These are phyloP conservation scores for Protophormia terraenovae DNA, from an alignment of 2,888 invertebrate species.

Conservation along the genomic window DNA sequence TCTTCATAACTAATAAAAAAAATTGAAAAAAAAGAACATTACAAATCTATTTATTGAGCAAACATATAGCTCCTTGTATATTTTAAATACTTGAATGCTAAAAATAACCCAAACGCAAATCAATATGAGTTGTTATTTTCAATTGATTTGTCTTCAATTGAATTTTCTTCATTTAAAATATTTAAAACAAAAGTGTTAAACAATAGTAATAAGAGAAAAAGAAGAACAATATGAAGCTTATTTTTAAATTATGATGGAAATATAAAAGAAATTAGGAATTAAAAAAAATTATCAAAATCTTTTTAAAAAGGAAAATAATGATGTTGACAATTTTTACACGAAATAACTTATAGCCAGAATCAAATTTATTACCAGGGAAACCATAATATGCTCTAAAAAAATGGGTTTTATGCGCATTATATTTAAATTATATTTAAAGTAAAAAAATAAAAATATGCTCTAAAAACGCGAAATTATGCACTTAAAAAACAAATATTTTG, in stretches of 20 bases:
- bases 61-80: too few relatives aligned
- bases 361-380: too few relatives aligned
- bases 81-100: conserved; percentile 59
- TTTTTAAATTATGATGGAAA: background rate
- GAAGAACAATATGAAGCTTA: background rate
- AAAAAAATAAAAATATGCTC: too few relatives aligned
- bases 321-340: too few relatives aligned
- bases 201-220: background rate
- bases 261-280: background rate
- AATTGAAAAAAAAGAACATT: background rate
- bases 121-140: conserved; percentile 52
- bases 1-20: conserved; percentile 3
- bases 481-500: too few relatives aligned
- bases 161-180: conserved; percentile 39
- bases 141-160: conserved; percentile 68
- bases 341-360: too few relatives aligned
- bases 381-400: too few relatives aligned
- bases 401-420: too few relatives aligned
- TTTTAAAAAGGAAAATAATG: too few relatives aligned
- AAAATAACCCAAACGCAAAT: conserved; percentile 48
- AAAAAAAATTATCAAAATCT: too few relatives aligned
- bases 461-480: too few relatives aligned
- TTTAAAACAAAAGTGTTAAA: conserved; percentile 21
- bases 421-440: too few relatives aligned
- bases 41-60: conserved; percentile 40